These are phyloP conservation scores for Noturus placidus DNA, from an alignment of 2,113 vertebrate genomes.

Conservation along the genomic window DNA sequence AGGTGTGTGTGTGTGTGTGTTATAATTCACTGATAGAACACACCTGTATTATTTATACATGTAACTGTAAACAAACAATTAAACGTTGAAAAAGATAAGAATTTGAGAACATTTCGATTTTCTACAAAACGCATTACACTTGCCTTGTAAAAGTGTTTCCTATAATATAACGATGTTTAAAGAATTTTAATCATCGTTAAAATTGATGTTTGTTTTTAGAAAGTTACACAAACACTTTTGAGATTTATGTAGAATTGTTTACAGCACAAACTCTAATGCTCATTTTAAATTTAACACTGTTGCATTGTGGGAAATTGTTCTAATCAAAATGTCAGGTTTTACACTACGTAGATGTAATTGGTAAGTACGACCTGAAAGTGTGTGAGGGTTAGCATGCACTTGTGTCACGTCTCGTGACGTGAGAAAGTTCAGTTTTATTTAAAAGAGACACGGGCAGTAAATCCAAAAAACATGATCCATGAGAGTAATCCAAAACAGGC, in stretches of 20 bases:
- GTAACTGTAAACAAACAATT: neutral
- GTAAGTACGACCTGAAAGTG: neutral
- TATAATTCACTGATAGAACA: neutral
- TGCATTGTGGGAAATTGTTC: neutral
- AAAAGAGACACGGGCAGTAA: too few relatives aligned
- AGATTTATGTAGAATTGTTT: neutral
- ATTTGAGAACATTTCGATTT: neutral
- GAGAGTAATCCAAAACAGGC: too few relatives aligned
- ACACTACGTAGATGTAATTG: neutral
- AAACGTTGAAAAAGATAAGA: neutral
- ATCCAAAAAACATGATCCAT: too few relatives aligned
- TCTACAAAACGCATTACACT: neutral
- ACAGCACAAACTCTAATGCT: neutral
- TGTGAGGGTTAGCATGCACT: neutral
- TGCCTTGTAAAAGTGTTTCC: neutral
- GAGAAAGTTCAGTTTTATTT: too few relatives aligned
- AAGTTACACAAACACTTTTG: neutral
- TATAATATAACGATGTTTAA: neutral
- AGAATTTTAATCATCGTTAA: too few relatives aligned
- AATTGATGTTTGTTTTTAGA: neutral
- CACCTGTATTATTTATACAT: neutral
- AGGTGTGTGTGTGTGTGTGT: conserved; percentile 58
- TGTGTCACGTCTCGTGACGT: too few relatives aligned
- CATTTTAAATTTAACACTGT: neutral
- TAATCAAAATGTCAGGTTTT: neutral